These are phyloP conservation scores for Bombus haemorrhoidalis DNA, from an alignment of 1,140 invertebrate species.

Conservation along the genomic window DNA sequence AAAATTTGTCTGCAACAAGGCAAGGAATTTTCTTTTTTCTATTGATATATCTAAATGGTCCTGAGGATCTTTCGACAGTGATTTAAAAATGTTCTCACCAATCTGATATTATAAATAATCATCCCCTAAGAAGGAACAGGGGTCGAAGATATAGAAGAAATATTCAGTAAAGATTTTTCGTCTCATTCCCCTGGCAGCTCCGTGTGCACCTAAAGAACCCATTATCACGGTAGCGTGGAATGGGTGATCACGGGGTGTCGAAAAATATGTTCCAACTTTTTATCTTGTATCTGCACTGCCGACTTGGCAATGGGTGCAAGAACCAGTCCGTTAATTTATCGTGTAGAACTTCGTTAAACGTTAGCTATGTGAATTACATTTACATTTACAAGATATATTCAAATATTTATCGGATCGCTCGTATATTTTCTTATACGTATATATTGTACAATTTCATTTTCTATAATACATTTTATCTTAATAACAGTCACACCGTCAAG, in stretches of 20 bases:
- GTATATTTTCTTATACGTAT: background rate
- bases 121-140: conserved; percentile 33
- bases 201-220: conserved; percentile 45
- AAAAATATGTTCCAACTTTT: conserved; percentile 76
- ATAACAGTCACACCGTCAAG: background rate
- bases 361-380: background rate
- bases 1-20: background rate
- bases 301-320: conserved; percentile 52
- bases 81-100: conserved; percentile 50
- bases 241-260: conserved; percentile 61
- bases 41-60: conserved; percentile 33
- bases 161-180: conserved; percentile 59
- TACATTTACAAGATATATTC: background rate
- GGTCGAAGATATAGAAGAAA: conserved; percentile 57
- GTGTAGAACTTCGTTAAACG: conserved; percentile 22
- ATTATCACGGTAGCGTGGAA: conserved; percentile 61
- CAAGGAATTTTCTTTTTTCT: background rate
- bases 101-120: conserved; percentile 49
- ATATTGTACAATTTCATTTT: background rate
- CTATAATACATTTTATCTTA: background rate
- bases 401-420: background rate
- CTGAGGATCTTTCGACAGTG: conserved; percentile 20
- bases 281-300: conserved; percentile 70
- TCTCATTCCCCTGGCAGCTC: conserved; percentile 44
- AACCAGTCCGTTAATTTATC: conserved; percentile 68